Conservation (phyloP, 2,113 vertebrate genomes). For the Urocynchramus pylzowi region DNA sequence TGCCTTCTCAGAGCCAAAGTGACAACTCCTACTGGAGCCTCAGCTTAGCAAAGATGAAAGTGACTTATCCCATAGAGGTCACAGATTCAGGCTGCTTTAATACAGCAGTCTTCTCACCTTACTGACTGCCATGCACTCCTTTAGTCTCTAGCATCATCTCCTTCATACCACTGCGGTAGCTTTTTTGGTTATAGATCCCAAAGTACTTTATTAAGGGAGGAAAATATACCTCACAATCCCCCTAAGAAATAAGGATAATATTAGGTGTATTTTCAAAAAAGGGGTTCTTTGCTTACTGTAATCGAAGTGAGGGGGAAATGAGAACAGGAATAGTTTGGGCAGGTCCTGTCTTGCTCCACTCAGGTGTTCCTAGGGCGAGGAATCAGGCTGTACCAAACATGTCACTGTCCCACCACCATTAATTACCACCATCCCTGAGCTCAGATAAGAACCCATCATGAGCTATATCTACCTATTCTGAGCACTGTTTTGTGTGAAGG, state of each 20-base stretch:
- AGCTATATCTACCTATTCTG: neutral
- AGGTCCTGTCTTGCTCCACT: neutral
- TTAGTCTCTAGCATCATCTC: neutral
- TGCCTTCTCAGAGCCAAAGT: neutral
- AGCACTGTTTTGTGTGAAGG: neutral
- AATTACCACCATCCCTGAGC: neutral
- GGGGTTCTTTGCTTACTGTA: neutral
- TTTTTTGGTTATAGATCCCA: neutral
- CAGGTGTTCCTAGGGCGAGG: neutral
- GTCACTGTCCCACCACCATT: neutral
- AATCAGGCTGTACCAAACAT: neutral
- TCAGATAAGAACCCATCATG: neutral
- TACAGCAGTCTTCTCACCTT: neutral
- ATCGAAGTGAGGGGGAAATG: neutral
- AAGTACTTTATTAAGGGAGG: neutral
- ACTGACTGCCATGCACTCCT: neutral
- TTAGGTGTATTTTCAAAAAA: neutral
- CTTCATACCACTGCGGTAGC: neutral
- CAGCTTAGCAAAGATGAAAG: neutral
- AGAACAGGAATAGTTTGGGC: neutral
- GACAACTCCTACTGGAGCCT: neutral
- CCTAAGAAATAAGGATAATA: neutral
- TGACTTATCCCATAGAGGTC: neutral
- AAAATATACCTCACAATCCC: neutral
- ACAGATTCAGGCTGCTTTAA: neutral